A percentile compares a stretch with the other conserved stretches of the same genome.
These are phyloP conservation scores for Tor tambroides DNA, from an alignment of 2,113 vertebrate genomes.

Conservation along the genomic window DNA sequence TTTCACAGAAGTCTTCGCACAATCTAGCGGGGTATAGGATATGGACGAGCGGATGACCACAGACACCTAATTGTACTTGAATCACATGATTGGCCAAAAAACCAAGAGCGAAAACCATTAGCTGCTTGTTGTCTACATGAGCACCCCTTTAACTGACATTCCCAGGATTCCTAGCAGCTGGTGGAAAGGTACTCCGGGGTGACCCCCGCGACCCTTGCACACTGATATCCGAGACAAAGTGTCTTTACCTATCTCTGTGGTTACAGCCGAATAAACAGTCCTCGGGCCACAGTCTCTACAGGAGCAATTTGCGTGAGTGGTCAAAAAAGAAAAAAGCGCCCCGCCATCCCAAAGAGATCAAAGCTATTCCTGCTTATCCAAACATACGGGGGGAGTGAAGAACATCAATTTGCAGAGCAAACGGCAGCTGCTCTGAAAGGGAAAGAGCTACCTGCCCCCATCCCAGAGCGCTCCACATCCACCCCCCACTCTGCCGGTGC, in stretches of 20 bases:
- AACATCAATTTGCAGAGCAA: constrained; percentile 58
- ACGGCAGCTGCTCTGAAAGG: constrained; percentile 56
- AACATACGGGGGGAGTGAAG: constrained; percentile 45
- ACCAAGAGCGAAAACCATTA: constrained; percentile 41
- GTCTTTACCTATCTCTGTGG: constrained; percentile 46
- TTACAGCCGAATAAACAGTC: constrained; percentile 50
- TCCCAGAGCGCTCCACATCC: neutral
- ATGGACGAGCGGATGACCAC: neutral
- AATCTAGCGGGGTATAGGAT: neutral
- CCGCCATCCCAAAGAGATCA: constrained; percentile 53
- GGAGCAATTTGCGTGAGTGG: constrained; percentile 52
- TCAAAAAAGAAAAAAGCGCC: constrained; percentile 41
- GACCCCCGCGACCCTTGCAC: constrained; percentile 52
- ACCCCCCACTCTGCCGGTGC: constrained; percentile 22
- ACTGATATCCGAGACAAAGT: constrained; percentile 52
- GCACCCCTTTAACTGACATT: constrained; percentile 47
- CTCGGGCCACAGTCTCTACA: constrained; percentile 47
- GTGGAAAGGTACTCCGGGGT: constrained; percentile 56
- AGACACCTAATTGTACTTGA: neutral
- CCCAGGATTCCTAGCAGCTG: constrained; percentile 58
- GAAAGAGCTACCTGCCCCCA: constrained; percentile 53
- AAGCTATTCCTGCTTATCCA: constrained; percentile 49
- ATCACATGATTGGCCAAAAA: neutral
- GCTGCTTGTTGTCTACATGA: constrained; percentile 40
- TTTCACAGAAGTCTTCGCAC: neutral